Evolutionary conservation across 30 jellyfish, hydroid and myxozoan species (phyloP).

Genomic region (Hydra vulgaris): DNA sequence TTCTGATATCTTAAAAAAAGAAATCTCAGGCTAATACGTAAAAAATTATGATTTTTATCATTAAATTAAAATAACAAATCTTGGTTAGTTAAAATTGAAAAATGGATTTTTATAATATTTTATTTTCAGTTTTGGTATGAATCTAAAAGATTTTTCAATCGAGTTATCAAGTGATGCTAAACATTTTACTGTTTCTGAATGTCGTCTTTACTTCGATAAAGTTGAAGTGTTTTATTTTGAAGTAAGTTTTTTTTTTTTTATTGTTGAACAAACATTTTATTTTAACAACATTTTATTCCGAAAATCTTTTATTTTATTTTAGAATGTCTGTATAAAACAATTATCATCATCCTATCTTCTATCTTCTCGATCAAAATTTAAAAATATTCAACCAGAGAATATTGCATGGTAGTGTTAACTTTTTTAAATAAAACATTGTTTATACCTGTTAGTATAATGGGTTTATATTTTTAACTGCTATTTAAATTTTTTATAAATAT

Average conservation of each 20-base stretch:
- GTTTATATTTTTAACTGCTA: no score
- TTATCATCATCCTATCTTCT: conserved; percentile 3
- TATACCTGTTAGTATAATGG: no score
- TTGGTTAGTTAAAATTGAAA: no score
- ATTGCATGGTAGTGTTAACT: conserved; percentile 6
- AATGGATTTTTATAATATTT: no score
- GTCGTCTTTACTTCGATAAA: conserved; percentile 39
- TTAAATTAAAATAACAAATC: no score
- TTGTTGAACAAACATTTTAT: neutral
- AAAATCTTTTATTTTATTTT: neutral
- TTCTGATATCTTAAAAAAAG: no score
- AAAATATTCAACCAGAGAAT: conserved; percentile 16
- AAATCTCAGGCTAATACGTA: no score
- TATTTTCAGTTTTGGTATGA: conserved; percentile 39
- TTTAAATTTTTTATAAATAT: no score
- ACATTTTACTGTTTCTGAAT: conserved; percentile 31
- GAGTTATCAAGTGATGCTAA: conserved; percentile 13
- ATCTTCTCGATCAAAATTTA: conserved; percentile 12
- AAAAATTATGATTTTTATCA: no score
- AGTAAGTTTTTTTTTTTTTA: conserved; percentile 20
- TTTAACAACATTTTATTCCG: neutral
- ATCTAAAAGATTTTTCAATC: conserved; percentile 28
- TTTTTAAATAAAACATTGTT: no score
- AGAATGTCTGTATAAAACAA: conserved; percentile 34
- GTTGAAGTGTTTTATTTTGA: conserved; percentile 37